Conservation (phyloP, 2,797 vertebrate species). For the Cirrhinus mrigala region DNA sequence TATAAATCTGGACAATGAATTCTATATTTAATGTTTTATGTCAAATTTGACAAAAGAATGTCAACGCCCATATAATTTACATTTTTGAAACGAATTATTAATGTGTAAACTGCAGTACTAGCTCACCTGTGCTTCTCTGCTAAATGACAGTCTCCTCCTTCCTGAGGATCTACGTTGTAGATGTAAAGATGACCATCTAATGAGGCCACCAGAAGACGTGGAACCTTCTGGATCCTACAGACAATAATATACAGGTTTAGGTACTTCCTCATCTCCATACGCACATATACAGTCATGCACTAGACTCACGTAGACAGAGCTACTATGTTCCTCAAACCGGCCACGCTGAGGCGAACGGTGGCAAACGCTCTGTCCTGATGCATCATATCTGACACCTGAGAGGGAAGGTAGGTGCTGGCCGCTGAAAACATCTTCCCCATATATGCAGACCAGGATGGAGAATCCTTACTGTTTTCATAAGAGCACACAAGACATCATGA, state of each 20-base stretch:
- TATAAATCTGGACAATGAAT: not conserved
- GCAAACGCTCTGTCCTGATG: conserved; percentile 95
- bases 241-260: not conserved
- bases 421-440: conserved; percentile 93
- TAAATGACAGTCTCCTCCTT: conserved; percentile 91
- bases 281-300: not conserved
- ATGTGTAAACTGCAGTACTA: too few relatives aligned
- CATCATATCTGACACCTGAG: conserved; percentile 96
- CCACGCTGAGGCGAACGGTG: conserved; percentile 88
- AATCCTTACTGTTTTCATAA: conserved; percentile 84
- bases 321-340: conserved; percentile 90
- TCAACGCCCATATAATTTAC: not conserved
- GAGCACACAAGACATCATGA: conserved; percentile 27
- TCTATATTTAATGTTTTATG: not conserved
- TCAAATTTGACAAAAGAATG: not conserved
- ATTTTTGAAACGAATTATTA: not conserved
- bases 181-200: conserved; percentile 90
- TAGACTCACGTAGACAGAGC: conserved; percentile 86
- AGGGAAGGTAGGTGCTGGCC: conserved; percentile 93
- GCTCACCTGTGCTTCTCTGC: conserved; percentile 90
- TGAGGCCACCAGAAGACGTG: conserved; percentile 89
- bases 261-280: not conserved
- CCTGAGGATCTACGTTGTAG: conserved; percentile 94
- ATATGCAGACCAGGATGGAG: conserved; percentile 91
- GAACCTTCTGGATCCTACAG: conserved; percentile 93